Conservation (phyloP, 2,888 invertebrate genomes). For the Calameuta idolon region DNA sequence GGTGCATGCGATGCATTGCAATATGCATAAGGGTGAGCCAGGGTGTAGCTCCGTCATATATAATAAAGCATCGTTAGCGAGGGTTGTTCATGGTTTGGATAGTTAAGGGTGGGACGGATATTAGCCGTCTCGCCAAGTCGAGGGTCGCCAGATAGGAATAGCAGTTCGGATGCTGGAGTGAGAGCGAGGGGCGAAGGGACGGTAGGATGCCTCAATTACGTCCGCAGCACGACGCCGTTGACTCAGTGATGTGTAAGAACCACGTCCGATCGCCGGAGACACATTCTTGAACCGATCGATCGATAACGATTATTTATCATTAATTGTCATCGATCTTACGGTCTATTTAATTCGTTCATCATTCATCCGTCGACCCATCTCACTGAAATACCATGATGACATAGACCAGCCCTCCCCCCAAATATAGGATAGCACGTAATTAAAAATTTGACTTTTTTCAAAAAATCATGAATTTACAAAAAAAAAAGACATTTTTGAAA, state of each 20-base stretch:
- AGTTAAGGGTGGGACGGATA: constrained; percentile 31
- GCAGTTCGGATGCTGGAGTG: constrained; percentile 16
- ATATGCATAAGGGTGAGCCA: too few relatives aligned
- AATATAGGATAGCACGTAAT: too few relatives aligned
- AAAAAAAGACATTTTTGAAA: too few relatives aligned
- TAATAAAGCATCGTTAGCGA: constrained; percentile 6
- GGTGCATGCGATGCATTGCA: too few relatives aligned
- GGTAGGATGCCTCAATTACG: constrained; percentile 8
- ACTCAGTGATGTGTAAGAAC: neutral
- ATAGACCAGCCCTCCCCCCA: too few relatives aligned
- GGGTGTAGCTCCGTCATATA: neutral
- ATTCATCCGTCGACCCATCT: too few relatives aligned
- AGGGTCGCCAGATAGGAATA: constrained; percentile 37
- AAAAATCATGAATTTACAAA: too few relatives aligned
- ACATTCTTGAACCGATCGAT: constrained; percentile 17
- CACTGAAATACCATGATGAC: too few relatives aligned
- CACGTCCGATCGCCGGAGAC: constrained; percentile 14
- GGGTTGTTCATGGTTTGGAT: neutral
- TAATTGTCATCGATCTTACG: neutral
- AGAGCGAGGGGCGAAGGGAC: neutral
- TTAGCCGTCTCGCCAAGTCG: constrained; percentile 42
- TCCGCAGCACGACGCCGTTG: neutral
- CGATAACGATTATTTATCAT: constrained; percentile 21
- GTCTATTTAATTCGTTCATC: too few relatives aligned
- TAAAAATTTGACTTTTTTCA: too few relatives aligned